phyloP scores from a whole-genome alignment of 2,888 invertebrate species.

The Cotesia congregata region DNA sequence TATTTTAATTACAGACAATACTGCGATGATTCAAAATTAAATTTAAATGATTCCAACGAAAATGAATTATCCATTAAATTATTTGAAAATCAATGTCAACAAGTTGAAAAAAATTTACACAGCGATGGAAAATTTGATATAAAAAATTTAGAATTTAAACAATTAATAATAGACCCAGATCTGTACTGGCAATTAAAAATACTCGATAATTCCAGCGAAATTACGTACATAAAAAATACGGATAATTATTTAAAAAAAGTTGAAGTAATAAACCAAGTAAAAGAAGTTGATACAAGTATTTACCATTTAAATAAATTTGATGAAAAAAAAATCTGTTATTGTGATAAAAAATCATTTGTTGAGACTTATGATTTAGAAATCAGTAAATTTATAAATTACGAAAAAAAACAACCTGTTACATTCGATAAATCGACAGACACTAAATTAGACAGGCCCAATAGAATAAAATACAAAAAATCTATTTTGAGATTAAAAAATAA shows the following conservation, averaged over 20 bases:
- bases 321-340: neutral
- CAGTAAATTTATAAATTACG: slow-evolving; percentile 34
- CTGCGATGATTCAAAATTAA: neutral
- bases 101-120: slow-evolving; percentile 5
- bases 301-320: neutral
- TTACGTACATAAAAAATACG: neutral
- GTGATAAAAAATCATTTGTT: neutral
- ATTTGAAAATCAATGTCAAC: neutral
- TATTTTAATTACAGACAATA: neutral
- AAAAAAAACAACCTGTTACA: slow-evolving; percentile 20
- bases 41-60: neutral
- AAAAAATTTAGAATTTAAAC: slow-evolving; percentile 1
- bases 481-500: neutral
- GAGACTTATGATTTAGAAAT: slow-evolving; percentile 47
- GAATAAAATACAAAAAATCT: neutral
- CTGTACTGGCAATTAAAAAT: slow-evolving; percentile 30
- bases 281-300: slow-evolving; percentile 9
- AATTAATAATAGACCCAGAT: slow-evolving; percentile 20
- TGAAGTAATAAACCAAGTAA: slow-evolving; percentile 15
- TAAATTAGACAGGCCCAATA: neutral
- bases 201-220: neutral
- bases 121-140: slow-evolving; percentile 1
- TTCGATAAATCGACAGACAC: slow-evolving; percentile 27
- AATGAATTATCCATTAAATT: slow-evolving; percentile 8
- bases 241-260: slow-evolving; percentile 25